Base-by-base conservation (phyloP, 1,140 invertebrate genomes). In the Lepidurus arcticus region DNA sequence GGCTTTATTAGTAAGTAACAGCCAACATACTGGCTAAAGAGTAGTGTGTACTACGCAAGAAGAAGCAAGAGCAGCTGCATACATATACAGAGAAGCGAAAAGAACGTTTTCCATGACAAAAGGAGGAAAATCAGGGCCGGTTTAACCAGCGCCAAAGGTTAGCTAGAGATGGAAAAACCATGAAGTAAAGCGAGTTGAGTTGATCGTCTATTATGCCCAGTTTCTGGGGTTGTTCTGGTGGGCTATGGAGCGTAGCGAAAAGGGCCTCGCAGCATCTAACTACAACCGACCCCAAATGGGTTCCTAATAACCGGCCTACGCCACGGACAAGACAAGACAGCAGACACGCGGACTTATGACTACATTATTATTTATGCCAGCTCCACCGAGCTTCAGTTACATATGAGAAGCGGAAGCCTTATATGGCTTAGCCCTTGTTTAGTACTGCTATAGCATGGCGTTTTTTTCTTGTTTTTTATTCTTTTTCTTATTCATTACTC, bases 291-390 rank as follows among this genome's bases (percentile, higher is more conserved):
- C 53, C 53, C 13, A 65, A 65, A 65, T 65, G 53, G 53, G 13
- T 65, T 13, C 53, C 53, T 65, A 65, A 65, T 65, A 65, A 65
- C 53, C 53, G 53, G 53, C 53, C 53, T 65, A 65, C 16, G 21
- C 53, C 21, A 13, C n/a, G n/a, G 16, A 65, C 53, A 65, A 7
- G n/a, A 65, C 53, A 65, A 65, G 53, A 65, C 21, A 65, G 53
- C 21, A 13, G 53, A 65, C 53, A 65, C 53, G 53, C 53, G 53
- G 53, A 65, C 53, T 65, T 65, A 65, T 65, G 53, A 65, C 53
- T 65, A 13, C 53, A 65, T 65, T 65, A 65, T 65, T 65, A 65
- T 65, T 65, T 65, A 65, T 65, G 53, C 21, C n/a, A 65, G 53
- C 53, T 65, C 53, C 53, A 13, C 53, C 21, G 53, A 65, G 53